Conservation (phyloP, 2,888 invertebrate species). For the Allacma fusca region DNA sequence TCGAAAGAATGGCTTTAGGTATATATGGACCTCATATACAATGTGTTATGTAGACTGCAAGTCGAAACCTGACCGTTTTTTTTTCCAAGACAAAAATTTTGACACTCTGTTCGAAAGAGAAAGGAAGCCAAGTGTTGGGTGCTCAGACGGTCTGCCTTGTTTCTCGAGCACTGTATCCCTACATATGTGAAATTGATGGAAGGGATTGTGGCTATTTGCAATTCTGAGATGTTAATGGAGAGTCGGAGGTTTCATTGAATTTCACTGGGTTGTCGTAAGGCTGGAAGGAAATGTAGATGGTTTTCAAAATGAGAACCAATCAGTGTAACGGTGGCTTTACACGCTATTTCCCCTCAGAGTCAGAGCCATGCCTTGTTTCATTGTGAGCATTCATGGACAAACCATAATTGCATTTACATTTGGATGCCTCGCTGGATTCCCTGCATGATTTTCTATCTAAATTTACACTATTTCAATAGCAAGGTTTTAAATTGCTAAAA, state of each 20-base stretch:
- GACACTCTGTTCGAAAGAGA: no score
- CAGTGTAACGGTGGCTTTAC: not conserved
- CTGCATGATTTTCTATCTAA: constrained; percentile 1
- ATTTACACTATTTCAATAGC: not conserved
- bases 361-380: not conserved
- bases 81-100: not conserved
- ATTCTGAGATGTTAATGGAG: constrained; percentile 6
- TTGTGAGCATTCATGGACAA: constrained; percentile 16
- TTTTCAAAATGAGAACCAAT: not conserved
- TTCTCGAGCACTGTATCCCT: no score
- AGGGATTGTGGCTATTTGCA: not conserved
- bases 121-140: no score
- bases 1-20: not conserved
- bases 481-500: not conserved
- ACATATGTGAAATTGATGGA: not conserved
- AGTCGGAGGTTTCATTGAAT: not conserved
- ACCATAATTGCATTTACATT: constrained; percentile 40
- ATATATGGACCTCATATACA: not conserved
- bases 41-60: no score
- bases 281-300: not conserved
- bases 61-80: no score
- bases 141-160: no score
- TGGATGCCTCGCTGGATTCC: constrained; percentile 30
- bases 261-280: not conserved
- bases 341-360: not conserved